A percentile compares a stretch with the other conserved stretches of the same genome.
Evolutionary conservation across 1,140 invertebrate genomes (phyloP).

Genomic region (Drosophila serrata): DNA sequence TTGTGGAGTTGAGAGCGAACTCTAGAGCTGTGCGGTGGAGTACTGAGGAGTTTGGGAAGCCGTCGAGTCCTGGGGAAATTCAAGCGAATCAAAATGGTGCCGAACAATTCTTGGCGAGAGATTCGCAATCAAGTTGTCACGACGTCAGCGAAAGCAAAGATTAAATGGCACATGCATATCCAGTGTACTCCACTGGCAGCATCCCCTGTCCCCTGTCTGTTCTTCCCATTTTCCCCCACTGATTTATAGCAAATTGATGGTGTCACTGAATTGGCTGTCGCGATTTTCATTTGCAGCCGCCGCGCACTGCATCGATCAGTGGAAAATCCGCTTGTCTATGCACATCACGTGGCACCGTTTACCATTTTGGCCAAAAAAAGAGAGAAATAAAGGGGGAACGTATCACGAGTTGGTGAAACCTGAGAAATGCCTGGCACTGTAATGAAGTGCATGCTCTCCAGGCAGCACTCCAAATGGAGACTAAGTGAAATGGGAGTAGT

Average conservation of each 20-base stretch:
- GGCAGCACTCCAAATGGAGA: slow-evolving; percentile 9
- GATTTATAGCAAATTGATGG: slow-evolving; percentile 81
- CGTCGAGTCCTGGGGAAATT: not conserved
- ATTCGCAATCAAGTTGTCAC: slow-evolving; percentile 78
- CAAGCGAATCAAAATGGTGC: slow-evolving; percentile 25
- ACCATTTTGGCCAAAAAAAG: slow-evolving; percentile 44
- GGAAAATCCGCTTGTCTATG: slow-evolving; percentile 73
- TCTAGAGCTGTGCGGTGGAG: not conserved
- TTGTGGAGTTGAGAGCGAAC: not conserved
- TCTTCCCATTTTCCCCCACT: slow-evolving; percentile 24
- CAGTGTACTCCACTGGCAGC: slow-evolving; percentile 10
- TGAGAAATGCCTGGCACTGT: slow-evolving; percentile 29
- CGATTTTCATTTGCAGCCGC: slow-evolving; percentile 26
- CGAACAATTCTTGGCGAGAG: slow-evolving; percentile 24
- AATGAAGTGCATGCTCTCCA: slow-evolving; percentile 36
- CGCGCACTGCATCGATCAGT: slow-evolving; percentile 40
- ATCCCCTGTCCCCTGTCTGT: not conserved
- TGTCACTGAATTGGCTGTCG: slow-evolving; percentile 58
- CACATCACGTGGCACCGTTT: slow-evolving; percentile 73
- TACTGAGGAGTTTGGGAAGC: not conserved
- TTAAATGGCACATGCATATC: slow-evolving; percentile 70
- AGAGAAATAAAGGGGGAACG: too few species aligned
- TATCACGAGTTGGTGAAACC: not conserved
- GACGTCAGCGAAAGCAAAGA: slow-evolving; percentile 59
- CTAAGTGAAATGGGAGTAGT: slow-evolving; percentile 32